Base-by-base conservation (phyloP, 2,113 vertebrate genomes). In the Callospermophilus lateralis region DNA sequence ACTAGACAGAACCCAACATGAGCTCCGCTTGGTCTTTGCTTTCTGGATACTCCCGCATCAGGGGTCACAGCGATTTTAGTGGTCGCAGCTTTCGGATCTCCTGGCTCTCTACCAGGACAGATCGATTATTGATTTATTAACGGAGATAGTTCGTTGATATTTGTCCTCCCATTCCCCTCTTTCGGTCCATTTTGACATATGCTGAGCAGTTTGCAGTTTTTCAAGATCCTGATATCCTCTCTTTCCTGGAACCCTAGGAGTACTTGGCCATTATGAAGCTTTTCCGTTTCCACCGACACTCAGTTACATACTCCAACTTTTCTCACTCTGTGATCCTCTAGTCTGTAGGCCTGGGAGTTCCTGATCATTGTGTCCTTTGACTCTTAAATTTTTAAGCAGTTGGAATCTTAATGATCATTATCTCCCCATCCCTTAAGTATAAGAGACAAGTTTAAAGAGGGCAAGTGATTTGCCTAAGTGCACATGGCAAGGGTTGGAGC, bases 391-490 rank as follows among this genome's bases (percentile, higher is more conserved):
- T 63, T 79, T 93, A 88, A 45, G 70, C 7, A 11, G 26, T 65
- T 58, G 89, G 39, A 65, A 77, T 95, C 32, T 67, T 86, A 45
- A 51, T 9, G 15, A 51, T 85, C 42, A 45, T 63, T 95, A 48
- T 15, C 45, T 39, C 22, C 17, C 55, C n/a, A 51, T 32, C 58
- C 42, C 87, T 28, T 84, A 45, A 88, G 28, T 67, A 28, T 91
- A 45, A 39, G 80, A 90, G 90, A 84, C 28, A 53, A 51, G 37
- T 58, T 94, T 89, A 89, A 96, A 92, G 88, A 90, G 26, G 37
- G 74, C 90, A 74, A 81, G 90, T 88, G 87, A 95, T 80, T 97
- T 93, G 93, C 77, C 89, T 95, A 92, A 97, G 93, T 76, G 96
- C 95, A 94, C 92, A 70, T 95, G 96, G 95, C 76, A 58, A 61